Evolutionary conservation across 2,888 invertebrate genomes (phyloP).

Genomic region (Platynereis dumerilii): DNA sequence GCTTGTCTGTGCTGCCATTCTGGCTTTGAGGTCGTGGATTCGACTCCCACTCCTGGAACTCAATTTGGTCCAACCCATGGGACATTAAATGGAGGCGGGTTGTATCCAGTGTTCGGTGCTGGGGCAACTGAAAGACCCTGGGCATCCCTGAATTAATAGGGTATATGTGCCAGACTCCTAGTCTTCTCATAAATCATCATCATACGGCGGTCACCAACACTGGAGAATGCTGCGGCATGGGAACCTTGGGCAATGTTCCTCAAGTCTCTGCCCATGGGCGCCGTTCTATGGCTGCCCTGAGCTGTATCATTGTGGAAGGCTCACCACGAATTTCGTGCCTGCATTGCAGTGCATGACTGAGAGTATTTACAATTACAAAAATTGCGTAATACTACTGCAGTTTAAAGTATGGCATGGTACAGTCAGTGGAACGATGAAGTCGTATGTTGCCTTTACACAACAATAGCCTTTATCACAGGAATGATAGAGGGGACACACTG

Average conservation of each 20-base stretch:
- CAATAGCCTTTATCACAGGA: conserved; percentile 4
- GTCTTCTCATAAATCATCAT: too few relatives aligned
- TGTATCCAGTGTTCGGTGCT: too few relatives aligned
- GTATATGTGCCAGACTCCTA: too few relatives aligned
- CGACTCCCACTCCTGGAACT: too few relatives aligned
- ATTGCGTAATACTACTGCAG: conserved; percentile 1
- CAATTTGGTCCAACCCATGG: too few relatives aligned
- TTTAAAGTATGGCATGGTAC: conserved; percentile 11
- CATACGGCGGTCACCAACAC: too few relatives aligned
- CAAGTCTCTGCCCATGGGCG: conserved; percentile 1
- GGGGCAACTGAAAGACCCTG: neutral
- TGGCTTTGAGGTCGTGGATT: conserved; percentile 14
- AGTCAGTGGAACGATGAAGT: conserved; percentile 3
- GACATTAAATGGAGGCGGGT: too few relatives aligned
- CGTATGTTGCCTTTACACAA: neutral
- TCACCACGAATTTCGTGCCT: too few relatives aligned
- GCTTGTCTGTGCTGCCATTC: neutral
- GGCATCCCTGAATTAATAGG: too few relatives aligned
- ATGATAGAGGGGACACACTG: conserved; percentile 15
- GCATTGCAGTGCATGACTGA: too few relatives aligned
- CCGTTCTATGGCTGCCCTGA: conserved; percentile 11
- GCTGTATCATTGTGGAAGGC: conserved; percentile 5
- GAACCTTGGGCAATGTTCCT: neutral
- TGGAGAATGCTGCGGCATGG: too few relatives aligned
- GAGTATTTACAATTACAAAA: too few relatives aligned